A percentile compares a stretch with the other conserved stretches of the same genome.
phyloP scores from a whole-genome alignment of 2,888 invertebrate genomes.

The Tryphoninae sp. region DNA sequence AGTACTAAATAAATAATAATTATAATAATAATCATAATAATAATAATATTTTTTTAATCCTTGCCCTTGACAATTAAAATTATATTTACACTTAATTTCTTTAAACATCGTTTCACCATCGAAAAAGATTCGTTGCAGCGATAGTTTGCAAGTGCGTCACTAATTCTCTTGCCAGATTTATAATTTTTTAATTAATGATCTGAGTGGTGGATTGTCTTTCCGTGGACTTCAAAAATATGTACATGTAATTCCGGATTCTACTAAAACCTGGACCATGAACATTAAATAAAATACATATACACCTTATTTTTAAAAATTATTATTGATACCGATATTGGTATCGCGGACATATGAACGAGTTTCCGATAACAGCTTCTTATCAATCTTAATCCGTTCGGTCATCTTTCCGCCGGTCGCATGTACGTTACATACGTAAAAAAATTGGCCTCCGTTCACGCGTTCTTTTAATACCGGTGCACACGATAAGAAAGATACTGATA shows the following conservation, averaged over 20 bases:
- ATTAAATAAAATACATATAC: slow-evolving; percentile 17
- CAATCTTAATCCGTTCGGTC: slow-evolving; percentile 30
- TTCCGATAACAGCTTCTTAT: slow-evolving; percentile 42
- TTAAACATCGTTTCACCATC: too few relatives aligned
- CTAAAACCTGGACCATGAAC: slow-evolving; percentile 13
- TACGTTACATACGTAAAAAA: neutral
- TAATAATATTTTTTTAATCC: too few relatives aligned
- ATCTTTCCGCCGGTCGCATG: slow-evolving; percentile 14
- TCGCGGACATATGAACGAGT: slow-evolving; percentile 18
- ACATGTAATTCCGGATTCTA: neutral
- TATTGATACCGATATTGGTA: slow-evolving; percentile 43
- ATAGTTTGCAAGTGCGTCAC: too few relatives aligned
- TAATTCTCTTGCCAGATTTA: too few relatives aligned
- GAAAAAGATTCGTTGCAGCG: too few relatives aligned
- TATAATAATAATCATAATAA: too few relatives aligned
- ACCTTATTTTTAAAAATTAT: neutral
- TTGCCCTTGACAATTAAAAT: too few relatives aligned
- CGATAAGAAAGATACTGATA: neutral
- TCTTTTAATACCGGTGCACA: neutral
- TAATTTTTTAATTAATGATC: neutral
- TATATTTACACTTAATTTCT: too few relatives aligned
- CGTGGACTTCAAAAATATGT: slow-evolving; percentile 4
- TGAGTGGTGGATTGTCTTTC: neutral
- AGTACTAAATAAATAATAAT: too few relatives aligned
- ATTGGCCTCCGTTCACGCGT: slow-evolving; percentile 18